Conservation (phyloP, 1,140 invertebrate genomes). For the Aphelenchoides avenae region DNA sequence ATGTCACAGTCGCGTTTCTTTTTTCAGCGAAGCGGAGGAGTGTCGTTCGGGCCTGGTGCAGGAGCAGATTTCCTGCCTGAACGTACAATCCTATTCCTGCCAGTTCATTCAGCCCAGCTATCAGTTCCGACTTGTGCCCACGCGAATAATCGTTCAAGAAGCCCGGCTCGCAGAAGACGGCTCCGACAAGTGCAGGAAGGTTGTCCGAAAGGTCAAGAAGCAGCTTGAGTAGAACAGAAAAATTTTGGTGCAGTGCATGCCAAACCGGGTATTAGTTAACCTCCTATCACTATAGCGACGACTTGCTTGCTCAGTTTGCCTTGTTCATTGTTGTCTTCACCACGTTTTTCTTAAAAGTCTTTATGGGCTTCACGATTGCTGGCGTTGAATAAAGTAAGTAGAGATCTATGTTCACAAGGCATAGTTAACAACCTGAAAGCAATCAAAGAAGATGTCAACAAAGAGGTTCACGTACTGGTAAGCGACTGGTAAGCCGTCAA, state of each 20-base stretch:
- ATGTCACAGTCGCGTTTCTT: constrained; percentile 2
- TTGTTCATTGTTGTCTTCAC: background rate
- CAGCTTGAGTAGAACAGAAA: no score
- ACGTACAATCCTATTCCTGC: constrained; percentile 40
- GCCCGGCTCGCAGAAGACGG: constrained; percentile 50
- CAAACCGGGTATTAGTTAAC: no score
- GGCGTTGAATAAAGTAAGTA: background rate
- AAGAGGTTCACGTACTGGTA: no score
- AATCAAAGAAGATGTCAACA: no score
- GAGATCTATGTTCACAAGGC: no score
- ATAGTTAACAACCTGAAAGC: no score
- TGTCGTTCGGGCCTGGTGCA: constrained; percentile 45
- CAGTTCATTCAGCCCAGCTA: constrained; percentile 48
- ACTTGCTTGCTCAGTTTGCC: constrained; percentile 1
- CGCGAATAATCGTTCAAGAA: constrained; percentile 49
- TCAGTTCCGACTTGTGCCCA: constrained; percentile 43
- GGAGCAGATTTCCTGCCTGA: constrained; percentile 47
- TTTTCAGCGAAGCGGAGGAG: constrained; percentile 51
- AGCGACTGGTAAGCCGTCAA: no score
- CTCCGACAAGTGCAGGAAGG: constrained; percentile 48
- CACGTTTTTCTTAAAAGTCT: background rate
- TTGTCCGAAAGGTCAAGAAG: constrained; percentile 41
- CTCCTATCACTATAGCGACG: no score
- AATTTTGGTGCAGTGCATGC: no score
- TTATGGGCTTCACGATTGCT: background rate